A percentile compares a stretch with the other conserved stretches of the same genome.
Evolutionary conservation across 2,888 invertebrate species (phyloP).

Genomic region (Abscondita cerata): DNA sequence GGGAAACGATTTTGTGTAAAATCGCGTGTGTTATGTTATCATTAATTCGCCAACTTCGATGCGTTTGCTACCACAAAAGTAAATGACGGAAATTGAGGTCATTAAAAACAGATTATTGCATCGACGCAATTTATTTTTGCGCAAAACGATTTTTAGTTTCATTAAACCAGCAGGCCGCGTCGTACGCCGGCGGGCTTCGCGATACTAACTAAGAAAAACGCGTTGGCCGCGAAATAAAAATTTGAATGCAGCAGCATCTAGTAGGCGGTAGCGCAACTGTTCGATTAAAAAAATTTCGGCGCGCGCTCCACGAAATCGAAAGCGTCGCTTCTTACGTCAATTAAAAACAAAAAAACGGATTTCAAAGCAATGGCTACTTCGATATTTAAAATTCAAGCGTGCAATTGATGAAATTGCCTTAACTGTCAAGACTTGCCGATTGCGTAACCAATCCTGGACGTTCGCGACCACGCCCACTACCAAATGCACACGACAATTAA

Average conservation of each 20-base stretch:
- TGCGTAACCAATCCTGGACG: conserved; percentile 48
- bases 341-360: conserved; percentile 34
- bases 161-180: no score
- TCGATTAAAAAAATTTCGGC: conserved; percentile 16
- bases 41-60: no score
- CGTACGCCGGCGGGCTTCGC: no score
- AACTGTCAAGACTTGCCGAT: conserved; percentile 46
- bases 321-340: not conserved
- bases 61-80: not conserved
- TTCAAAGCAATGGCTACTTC: conserved; percentile 45
- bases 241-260: conserved; percentile 31
- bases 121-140: conserved; percentile 5
- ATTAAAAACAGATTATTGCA: conserved; percentile 18
- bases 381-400: conserved; percentile 49
- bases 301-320: not conserved
- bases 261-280: conserved; percentile 29
- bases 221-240: not conserved
- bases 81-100: conserved; percentile 10
- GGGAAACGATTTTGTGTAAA: not conserved
- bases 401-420: conserved; percentile 48
- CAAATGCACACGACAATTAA: conserved; percentile 50
- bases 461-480: conserved; percentile 46
- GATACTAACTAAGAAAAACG: not conserved
- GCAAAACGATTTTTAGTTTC: no score
- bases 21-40: not conserved